Conservation (phyloP, 2,797 vertebrate genomes). For the Myotis vivesi region DNA sequence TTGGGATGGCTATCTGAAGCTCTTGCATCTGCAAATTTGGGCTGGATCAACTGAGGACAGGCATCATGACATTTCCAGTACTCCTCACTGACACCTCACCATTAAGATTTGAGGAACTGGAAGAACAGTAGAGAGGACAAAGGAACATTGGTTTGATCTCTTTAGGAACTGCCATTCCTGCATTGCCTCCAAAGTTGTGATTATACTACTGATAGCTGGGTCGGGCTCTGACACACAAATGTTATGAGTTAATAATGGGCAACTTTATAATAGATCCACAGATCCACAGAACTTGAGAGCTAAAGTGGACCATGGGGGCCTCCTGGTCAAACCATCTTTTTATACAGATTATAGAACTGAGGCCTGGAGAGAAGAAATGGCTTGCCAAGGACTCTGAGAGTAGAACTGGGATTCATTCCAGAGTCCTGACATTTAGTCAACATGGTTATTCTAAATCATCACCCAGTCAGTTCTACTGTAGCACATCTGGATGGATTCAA, state of each 20-base stretch:
- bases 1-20: constrained; percentile 32
- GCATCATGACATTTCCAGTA: constrained; percentile 15
- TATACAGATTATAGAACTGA: constrained; percentile 52
- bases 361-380: constrained; percentile 22
- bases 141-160: constrained; percentile 11
- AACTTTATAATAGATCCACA: constrained; percentile 41
- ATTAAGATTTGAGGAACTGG: background rate
- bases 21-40: constrained; percentile 53
- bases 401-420: constrained; percentile 41
- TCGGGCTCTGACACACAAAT: constrained; percentile 17
- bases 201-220: constrained; percentile 27
- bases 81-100: background rate
- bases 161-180: background rate
- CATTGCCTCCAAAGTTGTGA: background rate
- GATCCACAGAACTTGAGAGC: constrained; percentile 25
- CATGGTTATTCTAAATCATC: constrained; percentile 40
- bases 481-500: constrained; percentile 2
- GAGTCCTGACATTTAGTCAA: constrained; percentile 54
- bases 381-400: constrained; percentile 7
- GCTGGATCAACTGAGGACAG: constrained; percentile 62
- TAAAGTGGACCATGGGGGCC: background rate
- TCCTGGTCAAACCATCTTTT: constrained; percentile 42
- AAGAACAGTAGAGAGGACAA: background rate
- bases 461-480: background rate
- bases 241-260: constrained; percentile 35